Evolutionary conservation across 92 coral and sea anemone species (phyloP).

Genomic region (Zoanthus sansibaricus): DNA sequence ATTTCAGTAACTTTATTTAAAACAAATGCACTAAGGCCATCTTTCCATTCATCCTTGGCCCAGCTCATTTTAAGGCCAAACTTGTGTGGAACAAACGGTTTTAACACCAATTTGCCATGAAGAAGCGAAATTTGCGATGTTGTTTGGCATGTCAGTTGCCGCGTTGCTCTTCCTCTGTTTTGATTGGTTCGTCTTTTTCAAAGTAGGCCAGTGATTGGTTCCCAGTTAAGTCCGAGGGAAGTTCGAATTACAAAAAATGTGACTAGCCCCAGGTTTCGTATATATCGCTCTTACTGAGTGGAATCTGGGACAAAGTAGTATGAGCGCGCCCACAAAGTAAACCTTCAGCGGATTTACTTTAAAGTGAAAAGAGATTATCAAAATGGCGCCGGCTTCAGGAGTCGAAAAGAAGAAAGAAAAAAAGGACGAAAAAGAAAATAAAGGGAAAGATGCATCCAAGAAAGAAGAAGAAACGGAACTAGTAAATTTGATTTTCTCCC

Average conservation of each 20-base stretch:
- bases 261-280: not conserved
- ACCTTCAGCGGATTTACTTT: too few relatives aligned
- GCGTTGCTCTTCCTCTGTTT: not conserved
- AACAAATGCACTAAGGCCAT: constrained; percentile 77
- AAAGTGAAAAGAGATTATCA: constrained; percentile 44
- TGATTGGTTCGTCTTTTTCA: constrained; percentile 1
- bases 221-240: constrained; percentile 27
- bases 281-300: not conserved
- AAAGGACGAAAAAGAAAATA: constrained; percentile 69
- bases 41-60: constrained; percentile 98
- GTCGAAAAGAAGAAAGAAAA: constrained; percentile 77
- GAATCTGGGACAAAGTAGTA: not conserved
- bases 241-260: constrained; percentile 34
- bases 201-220: constrained; percentile 35
- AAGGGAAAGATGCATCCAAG: constrained; percentile 85
- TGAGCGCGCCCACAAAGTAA: too few relatives aligned
- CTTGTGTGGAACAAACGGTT: constrained; percentile 1
- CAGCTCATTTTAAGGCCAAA: constrained; percentile 82
- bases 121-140: not conserved
- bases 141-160: constrained; percentile 33
- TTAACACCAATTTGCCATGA: not conserved
- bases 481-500: constrained; percentile 52
- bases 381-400: constrained; percentile 99
- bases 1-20: constrained; percentile 77
- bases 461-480: constrained; percentile 95